Evolutionary conservation across 2,888 invertebrate genomes (phyloP), one percentile per base, ranked within the genome.

Genomic region (Cantharis nigra): DNA sequence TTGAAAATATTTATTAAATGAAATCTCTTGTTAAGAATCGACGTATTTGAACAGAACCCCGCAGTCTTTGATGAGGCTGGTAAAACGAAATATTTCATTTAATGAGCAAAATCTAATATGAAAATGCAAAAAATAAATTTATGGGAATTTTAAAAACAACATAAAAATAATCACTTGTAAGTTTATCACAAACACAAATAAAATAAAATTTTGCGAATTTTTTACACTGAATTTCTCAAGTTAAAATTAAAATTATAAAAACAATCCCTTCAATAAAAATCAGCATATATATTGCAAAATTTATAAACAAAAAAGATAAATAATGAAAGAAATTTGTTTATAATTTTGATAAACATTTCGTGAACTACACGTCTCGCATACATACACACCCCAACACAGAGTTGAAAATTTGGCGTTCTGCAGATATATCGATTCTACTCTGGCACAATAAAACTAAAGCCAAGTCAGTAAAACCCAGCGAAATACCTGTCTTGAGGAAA

Each of bases 361-460:
- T n/a, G n/a, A 67, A 67, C n/a, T 67, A 67, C 65, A 67, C 26
- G 65, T 26, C 2, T 67, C 13, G 65, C 65, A 65, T 33, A 64
- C 74, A 69, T 28, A 70, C 70, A 74, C 72, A 70, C 69, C 69
- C 69, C 20, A 26, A 63, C 28, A 16, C 30, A 16, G 30, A n/a
- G 63, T 63, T 63, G 74, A 69, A 74, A 74, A 63, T 74, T 69
- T 74, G 74, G 63, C 69, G 74, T 63, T 69, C 69, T 74, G 74
- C 74, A 63, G 74, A 74, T 74, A 74, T 74, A 74, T 74, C 74
- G 74, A 74, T 74, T 62, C 63, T 16, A 67, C 67, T 69, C 63
- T 28, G 67, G 74, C 74, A 70, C 69, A 74, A 70, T 63, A 74
- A 73, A 73, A 63, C 49, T 26, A 63, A 62, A 74, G 30, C 49